Conservation (phyloP, 2,113 vertebrate genomes). For the Theristicus caerulescens region DNA sequence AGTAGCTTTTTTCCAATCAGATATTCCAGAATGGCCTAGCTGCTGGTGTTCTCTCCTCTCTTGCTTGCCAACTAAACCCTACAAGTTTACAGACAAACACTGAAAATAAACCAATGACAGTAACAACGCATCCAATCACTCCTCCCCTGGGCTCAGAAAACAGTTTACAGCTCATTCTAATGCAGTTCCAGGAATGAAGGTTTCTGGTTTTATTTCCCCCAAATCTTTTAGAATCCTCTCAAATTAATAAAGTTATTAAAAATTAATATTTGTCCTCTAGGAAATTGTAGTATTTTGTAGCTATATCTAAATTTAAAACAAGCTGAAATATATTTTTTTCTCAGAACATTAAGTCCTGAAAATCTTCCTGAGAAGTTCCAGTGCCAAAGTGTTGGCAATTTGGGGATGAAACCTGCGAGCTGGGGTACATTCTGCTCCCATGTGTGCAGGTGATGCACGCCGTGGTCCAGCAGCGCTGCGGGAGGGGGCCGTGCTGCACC, state of each 20-base stretch:
- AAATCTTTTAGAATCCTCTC: neutral
- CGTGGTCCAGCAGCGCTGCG: neutral
- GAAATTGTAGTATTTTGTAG: neutral
- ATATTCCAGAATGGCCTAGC: neutral
- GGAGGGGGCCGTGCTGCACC: neutral
- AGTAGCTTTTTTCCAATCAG: neutral
- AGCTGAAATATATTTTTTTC: neutral
- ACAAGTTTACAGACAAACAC: neutral
- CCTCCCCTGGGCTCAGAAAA: neutral
- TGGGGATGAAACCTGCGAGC: neutral
- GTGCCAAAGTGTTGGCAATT: neutral
- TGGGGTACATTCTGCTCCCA: neutral
- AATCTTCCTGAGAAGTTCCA: neutral
- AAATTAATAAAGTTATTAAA: neutral
- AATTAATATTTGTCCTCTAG: neutral
- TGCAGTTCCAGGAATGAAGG: accelerated
- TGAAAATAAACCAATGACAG: neutral
- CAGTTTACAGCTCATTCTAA: neutral
- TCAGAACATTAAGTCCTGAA: neutral
- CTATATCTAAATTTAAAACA: neutral
- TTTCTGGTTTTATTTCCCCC: neutral
- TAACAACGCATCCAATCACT: accelerated
- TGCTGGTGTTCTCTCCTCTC: neutral
- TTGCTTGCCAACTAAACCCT: neutral
- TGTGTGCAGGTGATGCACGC: accelerated